phyloP scores from a whole-genome alignment of 2,113 vertebrate genomes.

The Mystacornis crossleyi region DNA sequence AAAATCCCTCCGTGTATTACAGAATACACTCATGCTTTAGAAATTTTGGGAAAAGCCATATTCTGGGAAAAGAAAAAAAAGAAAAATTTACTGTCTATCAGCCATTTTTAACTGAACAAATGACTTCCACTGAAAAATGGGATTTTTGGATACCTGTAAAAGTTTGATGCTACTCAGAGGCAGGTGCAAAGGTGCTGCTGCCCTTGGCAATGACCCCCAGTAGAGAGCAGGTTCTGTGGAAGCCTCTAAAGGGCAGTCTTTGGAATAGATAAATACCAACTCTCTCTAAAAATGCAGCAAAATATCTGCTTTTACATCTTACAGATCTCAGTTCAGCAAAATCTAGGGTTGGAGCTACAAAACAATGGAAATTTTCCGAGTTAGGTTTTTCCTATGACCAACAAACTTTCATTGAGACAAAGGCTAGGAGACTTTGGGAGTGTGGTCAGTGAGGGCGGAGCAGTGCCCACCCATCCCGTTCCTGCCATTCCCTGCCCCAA shows the following conservation, averaged over 20 bases:
- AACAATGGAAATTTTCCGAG: not conserved
- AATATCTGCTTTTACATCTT: not conserved
- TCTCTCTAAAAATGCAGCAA: not conserved
- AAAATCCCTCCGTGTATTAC: not conserved
- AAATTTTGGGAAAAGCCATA: not conserved
- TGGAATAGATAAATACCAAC: not conserved
- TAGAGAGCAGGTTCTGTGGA: not conserved
- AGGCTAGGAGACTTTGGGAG: not conserved
- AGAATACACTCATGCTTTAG: not conserved
- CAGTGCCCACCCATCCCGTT: not conserved
- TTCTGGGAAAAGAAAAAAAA: not conserved
- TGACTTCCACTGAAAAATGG: not conserved
- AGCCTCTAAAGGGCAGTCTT: not conserved
- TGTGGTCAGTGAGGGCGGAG: accelerated
- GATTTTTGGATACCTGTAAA: not conserved
- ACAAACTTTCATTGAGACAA: not conserved
- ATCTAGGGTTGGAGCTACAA: not conserved
- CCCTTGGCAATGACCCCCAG: not conserved
- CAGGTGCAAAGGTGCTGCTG: not conserved
- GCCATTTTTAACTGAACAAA: not conserved
- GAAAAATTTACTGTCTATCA: not conserved
- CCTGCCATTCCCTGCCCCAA: not conserved
- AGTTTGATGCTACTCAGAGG: not conserved
- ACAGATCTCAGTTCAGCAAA: not conserved
- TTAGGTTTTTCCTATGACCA: not conserved